Base-by-base conservation (phyloP, 2,797 vertebrate genomes). In the Acipenser ruthenus region DNA sequence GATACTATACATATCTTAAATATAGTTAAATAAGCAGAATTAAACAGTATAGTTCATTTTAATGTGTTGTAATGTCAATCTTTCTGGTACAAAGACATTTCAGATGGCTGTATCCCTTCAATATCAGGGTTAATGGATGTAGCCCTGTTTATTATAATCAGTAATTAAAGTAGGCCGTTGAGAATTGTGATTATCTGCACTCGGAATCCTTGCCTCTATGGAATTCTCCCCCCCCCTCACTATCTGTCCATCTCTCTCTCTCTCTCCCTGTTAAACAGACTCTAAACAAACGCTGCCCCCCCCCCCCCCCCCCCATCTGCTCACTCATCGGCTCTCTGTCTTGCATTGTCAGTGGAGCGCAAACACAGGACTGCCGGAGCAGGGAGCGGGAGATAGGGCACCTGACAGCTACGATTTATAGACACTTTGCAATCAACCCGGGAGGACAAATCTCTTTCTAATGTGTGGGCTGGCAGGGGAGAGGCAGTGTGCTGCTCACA, bases 341-440 rank as follows among this genome's bases (percentile, higher is more conserved):
- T 15, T 13, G n/a, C 50, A 12, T 7, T 68, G 62, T 63, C 51
- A 49, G 10, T 12, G 49, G 47, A 8, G 53, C 12, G 13, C 63
- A 65, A 53, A 65, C n/a, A 65, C 13, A 6, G 13, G 55, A 6
- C 55, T 4, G 50, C 6, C 18, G n/a, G n/a, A n/a, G n/a, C n/a
- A n/a, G 15, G 15, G 15, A 18, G 15, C 18, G 15, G 15, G 63
- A 52, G n/a, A 49, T 13, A 23, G 48, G 51, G 37, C 15, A 18
- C 47, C 7, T 8, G 56, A 49, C 62, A 67, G 69, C 13, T 56
- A 59, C 23, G 55, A 60, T 61, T 65, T 65, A 60, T 6, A 37
- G 61, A 6, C 8, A 12, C 56, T 63, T 55, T 62, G 51, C 58
- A 49, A 53, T 52, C 49, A 55, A 11, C 66, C 52, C 66, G 55